These are phyloP conservation scores for Benthosema pterotum DNA, from an alignment of 2,797 vertebrate genomes.

Conservation along the genomic window DNA sequence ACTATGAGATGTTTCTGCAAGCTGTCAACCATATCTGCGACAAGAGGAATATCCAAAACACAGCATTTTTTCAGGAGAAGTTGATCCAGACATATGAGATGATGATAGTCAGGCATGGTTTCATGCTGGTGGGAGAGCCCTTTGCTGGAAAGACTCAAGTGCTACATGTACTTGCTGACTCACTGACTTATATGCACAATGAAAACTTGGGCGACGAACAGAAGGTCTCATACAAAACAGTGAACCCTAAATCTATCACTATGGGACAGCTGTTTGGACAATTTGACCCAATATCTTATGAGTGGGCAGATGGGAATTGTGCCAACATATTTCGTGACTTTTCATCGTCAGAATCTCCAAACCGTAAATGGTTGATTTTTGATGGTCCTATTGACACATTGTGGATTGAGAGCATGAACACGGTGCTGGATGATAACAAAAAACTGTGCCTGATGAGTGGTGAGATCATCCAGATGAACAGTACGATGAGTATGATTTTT, in stretches of 20 bases:
- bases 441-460: constrained; percentile 99
- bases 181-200: constrained; percentile 90
- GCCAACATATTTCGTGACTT: constrained; percentile 97
- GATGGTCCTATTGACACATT: constrained; percentile 97
- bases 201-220: constrained; percentile 86
- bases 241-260: constrained; percentile 96
- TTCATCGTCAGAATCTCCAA: constrained; percentile 86
- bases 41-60: constrained; percentile 87
- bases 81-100: constrained; percentile 98
- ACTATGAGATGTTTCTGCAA: constrained; percentile 94
- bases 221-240: constrained; percentile 86
- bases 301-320: constrained; percentile 97
- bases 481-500: constrained; percentile 97
- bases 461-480: constrained; percentile 98
- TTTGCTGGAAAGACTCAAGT: constrained; percentile 96
- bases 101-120: constrained; percentile 98
- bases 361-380: constrained; percentile 97
- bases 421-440: constrained; percentile 98
- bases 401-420: constrained; percentile 99
- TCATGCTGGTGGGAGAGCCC: constrained; percentile 96
- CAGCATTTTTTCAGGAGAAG: constrained; percentile 88
- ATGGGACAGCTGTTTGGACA: constrained; percentile 99
- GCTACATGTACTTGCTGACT: constrained; percentile 91
- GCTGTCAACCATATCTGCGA: constrained; percentile 84
- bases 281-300: constrained; percentile 94